Base-by-base conservation (phyloP, 2,113 vertebrate species). In the Labeo catla region DNA sequence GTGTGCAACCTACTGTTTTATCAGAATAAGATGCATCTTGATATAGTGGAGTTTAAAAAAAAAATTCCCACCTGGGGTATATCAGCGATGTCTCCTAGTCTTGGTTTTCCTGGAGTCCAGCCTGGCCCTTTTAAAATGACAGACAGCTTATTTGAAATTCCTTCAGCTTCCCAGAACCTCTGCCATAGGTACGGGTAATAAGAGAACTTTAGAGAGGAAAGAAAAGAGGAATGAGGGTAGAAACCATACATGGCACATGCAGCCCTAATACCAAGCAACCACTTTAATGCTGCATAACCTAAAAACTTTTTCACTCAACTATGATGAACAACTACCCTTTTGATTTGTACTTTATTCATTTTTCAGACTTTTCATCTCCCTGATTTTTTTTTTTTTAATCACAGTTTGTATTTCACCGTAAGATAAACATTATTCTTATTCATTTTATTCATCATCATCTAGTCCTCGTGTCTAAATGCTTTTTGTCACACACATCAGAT, bases 91-190 rank as follows among this genome's bases (percentile, higher is more conserved):
- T 98, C 93, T 21, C 98, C 97, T 84, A 98, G 94, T 85, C 97
- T 95, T 89, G 94, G 91, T 94, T 97, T 97, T 84, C 97, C 97
- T 61, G 97, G 97, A 89, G 86, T 91, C 98, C 98, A 99, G 85
- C 97, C 96, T 12, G 97, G 97, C 65, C 98, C 98, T 77, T 98
- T 98, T 91, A 96, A 89, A 92, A 98, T 92, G 80, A 97, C 94
- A 84, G 93, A 96, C 87, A 98, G 78, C 90, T 98, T 99, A 91
- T 97, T 91, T 89, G 84, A 86, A 88, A 97, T 90, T 76, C 93
- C 95, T 88, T 95, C 92, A 88, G 93, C 96, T 70, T 83, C 87
- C 90, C 93, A 94, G 89, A 97, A 96, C 0, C 45, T 95, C 13
- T 78, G 94, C 96, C 96, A 97, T 87, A 99, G 94, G 91, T 94